Percentiles rank a stretch among this genome's conserved stretches.
Evolutionary conservation across 2,113 vertebrate genomes (phyloP).

Genomic region (Stictonetta naevosa): DNA sequence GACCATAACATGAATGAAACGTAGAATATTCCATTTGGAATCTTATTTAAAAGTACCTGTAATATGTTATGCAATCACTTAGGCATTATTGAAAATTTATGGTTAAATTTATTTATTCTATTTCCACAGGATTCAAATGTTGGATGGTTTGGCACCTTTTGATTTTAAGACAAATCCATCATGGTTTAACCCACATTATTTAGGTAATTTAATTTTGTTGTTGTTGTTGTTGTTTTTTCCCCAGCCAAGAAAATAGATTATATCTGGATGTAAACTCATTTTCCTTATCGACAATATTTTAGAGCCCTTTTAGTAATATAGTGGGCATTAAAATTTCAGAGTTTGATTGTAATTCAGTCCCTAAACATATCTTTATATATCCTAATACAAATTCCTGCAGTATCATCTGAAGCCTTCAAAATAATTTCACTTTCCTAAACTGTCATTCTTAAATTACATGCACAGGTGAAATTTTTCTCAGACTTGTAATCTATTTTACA

Average conservation of each 20-base stretch:
- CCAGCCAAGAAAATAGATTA: background rate
- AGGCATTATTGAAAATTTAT: background rate
- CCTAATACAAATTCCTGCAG: background rate
- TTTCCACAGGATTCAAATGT: conserved; percentile 78
- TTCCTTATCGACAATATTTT: background rate
- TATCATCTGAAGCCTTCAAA: background rate
- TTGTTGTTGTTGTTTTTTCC: background rate
- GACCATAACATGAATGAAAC: background rate
- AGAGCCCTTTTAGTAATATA: background rate
- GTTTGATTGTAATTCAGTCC: background rate
- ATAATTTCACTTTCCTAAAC: background rate
- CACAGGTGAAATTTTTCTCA: background rate
- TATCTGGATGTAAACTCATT: background rate
- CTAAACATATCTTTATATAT: background rate
- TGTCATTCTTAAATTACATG: background rate
- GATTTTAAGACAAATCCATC: conserved; percentile 87
- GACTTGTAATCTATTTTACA: background rate
- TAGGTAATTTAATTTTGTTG: conserved; percentile 74
- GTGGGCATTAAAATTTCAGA: background rate
- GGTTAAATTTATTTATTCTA: background rate
- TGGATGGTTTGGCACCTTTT: conserved; percentile 85
- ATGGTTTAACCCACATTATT: conserved; percentile 83
- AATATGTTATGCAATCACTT: background rate
- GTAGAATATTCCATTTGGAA: background rate
- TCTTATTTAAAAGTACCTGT: background rate